Percentiles rank a stretch among this genome's conserved stretches.
These are phyloP conservation scores for Mellivora capensis DNA, from an alignment of 2,113 vertebrate species.

Conservation along the genomic window DNA sequence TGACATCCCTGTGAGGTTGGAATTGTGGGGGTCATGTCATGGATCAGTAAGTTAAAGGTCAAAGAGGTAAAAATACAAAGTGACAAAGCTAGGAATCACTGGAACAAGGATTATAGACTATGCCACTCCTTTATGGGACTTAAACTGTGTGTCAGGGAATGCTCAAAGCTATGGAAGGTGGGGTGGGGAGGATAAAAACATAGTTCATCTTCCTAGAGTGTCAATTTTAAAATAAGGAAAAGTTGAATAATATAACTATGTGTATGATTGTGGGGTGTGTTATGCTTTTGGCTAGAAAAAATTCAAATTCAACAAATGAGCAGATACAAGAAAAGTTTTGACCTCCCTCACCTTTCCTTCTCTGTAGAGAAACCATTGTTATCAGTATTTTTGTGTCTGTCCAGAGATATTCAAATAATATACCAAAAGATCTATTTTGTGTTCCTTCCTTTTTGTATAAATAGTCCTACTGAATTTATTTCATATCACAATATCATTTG, in stretches of 20 bases:
- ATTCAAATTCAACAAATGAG: constrained; percentile 19
- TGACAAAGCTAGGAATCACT: neutral
- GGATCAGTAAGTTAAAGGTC: neutral
- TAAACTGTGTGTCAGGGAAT: neutral
- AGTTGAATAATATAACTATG: neutral
- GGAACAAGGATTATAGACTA: neutral
- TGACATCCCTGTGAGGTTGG: neutral
- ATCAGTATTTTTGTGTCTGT: neutral
- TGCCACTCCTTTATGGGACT: neutral
- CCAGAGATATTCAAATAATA: neutral
- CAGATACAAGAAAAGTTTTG: neutral
- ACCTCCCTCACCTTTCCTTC: neutral
- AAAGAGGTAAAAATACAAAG: constrained; percentile 7
- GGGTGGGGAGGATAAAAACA: neutral
- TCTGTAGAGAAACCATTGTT: neutral
- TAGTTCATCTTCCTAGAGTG: neutral
- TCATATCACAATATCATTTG: neutral
- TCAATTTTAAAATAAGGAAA: neutral
- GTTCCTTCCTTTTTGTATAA: neutral
- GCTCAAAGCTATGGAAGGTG: neutral
- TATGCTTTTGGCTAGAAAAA: neutral
- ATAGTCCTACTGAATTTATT: neutral
- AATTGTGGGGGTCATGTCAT: neutral
- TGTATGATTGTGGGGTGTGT: neutral
- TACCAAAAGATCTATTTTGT: neutral